Base-by-base conservation (phyloP, 2,888 invertebrate species). In the Volucella inanis region DNA sequence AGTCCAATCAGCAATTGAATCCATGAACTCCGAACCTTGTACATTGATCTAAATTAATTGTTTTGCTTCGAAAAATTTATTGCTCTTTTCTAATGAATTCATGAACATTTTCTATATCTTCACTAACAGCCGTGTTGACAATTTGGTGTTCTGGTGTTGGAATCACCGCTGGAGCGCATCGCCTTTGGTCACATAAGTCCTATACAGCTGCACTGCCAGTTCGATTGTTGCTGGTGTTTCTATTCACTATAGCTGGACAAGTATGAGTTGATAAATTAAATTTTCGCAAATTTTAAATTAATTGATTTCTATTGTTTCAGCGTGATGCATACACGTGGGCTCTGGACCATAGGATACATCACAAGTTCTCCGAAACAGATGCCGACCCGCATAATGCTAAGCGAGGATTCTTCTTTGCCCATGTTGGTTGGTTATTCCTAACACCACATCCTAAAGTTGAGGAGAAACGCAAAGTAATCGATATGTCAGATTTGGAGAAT, bases 351-450 rank as follows among this genome's bases (percentile, higher is more conserved):
- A 93, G 97, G 87, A 96, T 97, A 59, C 97, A 97, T 90, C 97
- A 97, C 92, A 97, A 97, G 90, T 97, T 96, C 92, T 94, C 96
- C 43, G 97, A 97, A 92, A 96, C 97, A 0, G 96, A 96, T 80
- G 96, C 97, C 0, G 97, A 97, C 91, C 92, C 92, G 2, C 92
- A 92, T 59, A 96, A 97, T 91, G 95, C 96, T 1, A 94, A 95
- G 62, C 93, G 97, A 50, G 98, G 98, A 11, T 97, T 97, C 92
- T 96, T 96, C 93, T 98, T 98, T 91, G 95, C 98, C 0, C 98
- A 98, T 90, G 96, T 98, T 9, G 98, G 98, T 8, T 98, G 98
- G 98, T 93, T 98, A 54, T 94, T 98, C 67, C 93, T 95, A 0
- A 96, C 96, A 0, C 97, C 98, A 0, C 98, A 96, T 90, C 96